Conservation (phyloP, 2,888 invertebrate genomes). For the Leptinotarsa haldemani region DNA sequence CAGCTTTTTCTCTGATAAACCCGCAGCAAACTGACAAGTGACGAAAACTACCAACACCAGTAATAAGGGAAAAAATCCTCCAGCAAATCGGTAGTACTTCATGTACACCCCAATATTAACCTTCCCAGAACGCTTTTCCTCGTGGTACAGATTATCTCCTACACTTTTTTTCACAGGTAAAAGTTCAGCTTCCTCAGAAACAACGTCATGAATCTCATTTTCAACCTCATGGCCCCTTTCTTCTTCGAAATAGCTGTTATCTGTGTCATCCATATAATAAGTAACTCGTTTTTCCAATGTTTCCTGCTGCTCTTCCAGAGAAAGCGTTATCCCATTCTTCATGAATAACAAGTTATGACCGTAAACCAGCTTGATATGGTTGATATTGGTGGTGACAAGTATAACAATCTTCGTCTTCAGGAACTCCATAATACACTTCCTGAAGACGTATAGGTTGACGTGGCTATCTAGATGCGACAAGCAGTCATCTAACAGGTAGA, state of each 20-base stretch:
- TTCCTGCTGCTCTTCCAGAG: constrained; percentile 48
- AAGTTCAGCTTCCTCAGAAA: constrained; percentile 34
- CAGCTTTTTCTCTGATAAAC: constrained; percentile 54
- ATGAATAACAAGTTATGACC: constrained; percentile 51
- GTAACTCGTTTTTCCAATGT: constrained; percentile 50
- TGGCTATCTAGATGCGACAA: constrained; percentile 54
- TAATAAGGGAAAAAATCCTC: constrained; percentile 54
- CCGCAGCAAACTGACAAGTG: constrained; percentile 49
- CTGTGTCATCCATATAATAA: constrained; percentile 52
- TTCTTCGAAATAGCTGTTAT: constrained; percentile 40
- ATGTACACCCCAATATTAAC: constrained; percentile 55
- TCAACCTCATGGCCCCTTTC: constrained; percentile 40
- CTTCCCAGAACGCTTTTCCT: constrained; percentile 54
- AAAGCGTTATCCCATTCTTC: constrained; percentile 49
- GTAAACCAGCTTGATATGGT: constrained; percentile 51
- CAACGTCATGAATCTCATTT: constrained; percentile 35
- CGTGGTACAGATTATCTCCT: constrained; percentile 50
- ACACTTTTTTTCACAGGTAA: constrained; percentile 29
- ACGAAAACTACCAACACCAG: constrained; percentile 51
- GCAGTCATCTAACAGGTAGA: constrained; percentile 58
- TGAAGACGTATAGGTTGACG: constrained; percentile 53
- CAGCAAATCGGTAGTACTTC: constrained; percentile 56
- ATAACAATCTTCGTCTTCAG: constrained; percentile 56
- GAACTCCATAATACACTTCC: constrained; percentile 54
- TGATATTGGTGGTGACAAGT: constrained; percentile 55